These are phyloP conservation scores for Takifugu ocellatus DNA, from an alignment of 2,797 vertebrate genomes.

Conservation along the genomic window DNA sequence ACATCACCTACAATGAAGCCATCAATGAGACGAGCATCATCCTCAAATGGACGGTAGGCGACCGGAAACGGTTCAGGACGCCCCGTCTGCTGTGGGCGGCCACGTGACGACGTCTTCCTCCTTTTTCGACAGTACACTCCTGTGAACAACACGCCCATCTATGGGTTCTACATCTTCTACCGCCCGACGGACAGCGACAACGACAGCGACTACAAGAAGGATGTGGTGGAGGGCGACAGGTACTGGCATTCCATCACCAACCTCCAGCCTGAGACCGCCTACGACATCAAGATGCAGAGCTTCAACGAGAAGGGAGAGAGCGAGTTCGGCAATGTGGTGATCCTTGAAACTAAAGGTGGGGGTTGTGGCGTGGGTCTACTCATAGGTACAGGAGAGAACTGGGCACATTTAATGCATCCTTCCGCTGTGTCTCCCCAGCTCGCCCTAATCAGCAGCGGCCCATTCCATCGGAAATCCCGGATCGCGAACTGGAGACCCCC, in stretches of 20 bases:
- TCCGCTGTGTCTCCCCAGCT: conserved; percentile 65
- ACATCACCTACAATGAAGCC: conserved; percentile 98
- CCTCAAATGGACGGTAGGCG: conserved; percentile 95
- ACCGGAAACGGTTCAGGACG: not conserved
- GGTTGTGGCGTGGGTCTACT: not conserved
- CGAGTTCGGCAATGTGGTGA: conserved; percentile 97
- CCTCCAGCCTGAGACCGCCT: conserved; percentile 94
- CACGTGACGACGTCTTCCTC: conserved; percentile 13
- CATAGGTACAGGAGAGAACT: not conserved
- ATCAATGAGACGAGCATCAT: conserved; percentile 97
- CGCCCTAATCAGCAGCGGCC: conserved; percentile 71
- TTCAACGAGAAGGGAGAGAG: conserved; percentile 97
- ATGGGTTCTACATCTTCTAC: conserved; percentile 97
- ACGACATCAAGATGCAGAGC: conserved; percentile 99
- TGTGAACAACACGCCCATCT: conserved; percentile 96
- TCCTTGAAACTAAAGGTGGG: conserved; percentile 96
- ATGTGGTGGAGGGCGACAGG: conserved; percentile 91
- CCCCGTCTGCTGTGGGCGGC: not conserved
- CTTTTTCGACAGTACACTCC: conserved; percentile 80
- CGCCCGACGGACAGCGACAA: conserved; percentile 98
- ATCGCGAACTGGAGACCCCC: rapidly evolving
- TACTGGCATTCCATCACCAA: conserved; percentile 97
- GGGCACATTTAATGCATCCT: not conserved
- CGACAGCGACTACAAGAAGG: conserved; percentile 97
- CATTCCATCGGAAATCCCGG: conserved; percentile 67